Base-by-base conservation (phyloP, 2,113 vertebrate genomes). In the Urocolius indicus region DNA sequence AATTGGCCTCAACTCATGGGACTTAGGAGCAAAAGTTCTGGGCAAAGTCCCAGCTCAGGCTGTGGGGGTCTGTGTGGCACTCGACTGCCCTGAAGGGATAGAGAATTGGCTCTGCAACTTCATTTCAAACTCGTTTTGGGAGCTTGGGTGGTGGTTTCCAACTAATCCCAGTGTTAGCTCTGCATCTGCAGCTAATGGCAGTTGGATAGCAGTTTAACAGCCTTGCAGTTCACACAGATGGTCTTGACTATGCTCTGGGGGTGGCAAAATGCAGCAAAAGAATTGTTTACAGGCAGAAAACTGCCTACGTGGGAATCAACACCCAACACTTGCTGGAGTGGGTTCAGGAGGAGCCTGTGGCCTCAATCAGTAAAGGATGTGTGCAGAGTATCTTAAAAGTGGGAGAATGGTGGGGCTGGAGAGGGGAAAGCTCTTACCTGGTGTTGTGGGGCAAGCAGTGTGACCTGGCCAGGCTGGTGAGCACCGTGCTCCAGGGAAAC, bases 371-470 rank as follows among this genome's bases (percentile, higher is more conserved):
- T 5, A 11, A 13, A 13, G 66, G 84, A 13, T 14, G 46, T 4
- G n/a, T 14, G 14, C 18, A 6, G 41, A 23, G 20, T 23, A 32
- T 45, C 30, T 32, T 48, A 9, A 26, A 21, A 27, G 38, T 0
- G 4, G 54, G 23, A n/a, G n/a, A 38, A 7, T 11, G 0, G 1
- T 9, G 48, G 32, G 14, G 45, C 26, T 54, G 71, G 59, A 19
- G 22, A 54, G 20, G 41, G 46, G 17, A 46, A 3, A 48, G n/a
- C 9, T 2, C 3, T 52, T 21, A 1, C n/a, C n/a, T 6, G 38
- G 13, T 12, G 69, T 5, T 23, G 0, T 0, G 11, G 20, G 43
- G 8, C 10, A 6, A 13, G n/a, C 36, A 5, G 12, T 0, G n/a
- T 16, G n/a, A 22, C 55, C 55, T 6, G 8, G 23, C 41, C 48